phyloP scores from a whole-genome alignment of 1,140 invertebrate genomes.

The Phenacoccus solenopsis region DNA sequence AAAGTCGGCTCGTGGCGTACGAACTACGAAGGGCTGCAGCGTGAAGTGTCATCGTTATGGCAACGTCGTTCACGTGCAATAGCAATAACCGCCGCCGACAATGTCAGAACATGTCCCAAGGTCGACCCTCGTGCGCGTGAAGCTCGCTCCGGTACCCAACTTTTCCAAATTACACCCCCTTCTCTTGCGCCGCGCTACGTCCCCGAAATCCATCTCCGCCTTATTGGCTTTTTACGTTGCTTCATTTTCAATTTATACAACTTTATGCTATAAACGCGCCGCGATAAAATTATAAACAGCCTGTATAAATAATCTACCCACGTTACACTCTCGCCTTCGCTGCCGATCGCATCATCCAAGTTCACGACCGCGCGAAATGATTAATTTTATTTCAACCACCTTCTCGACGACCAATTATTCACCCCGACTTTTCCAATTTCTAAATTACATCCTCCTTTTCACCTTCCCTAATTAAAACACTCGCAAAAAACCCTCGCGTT shows the following conservation, averaged over 20 bases:
- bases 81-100: conserved; percentile 13
- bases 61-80: conserved; percentile 13
- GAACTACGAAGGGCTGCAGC: conserved; percentile 1
- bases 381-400: neutral
- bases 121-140: neutral
- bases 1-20: conserved; percentile 6
- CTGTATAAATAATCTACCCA: neutral
- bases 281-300: neutral
- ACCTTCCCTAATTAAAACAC: no score
- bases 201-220: neutral
- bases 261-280: neutral
- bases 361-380: neutral
- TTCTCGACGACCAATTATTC: neutral
- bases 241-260: neutral
- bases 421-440: neutral
- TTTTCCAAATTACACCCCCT: conserved; percentile 1
- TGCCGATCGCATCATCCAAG: no score
- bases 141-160: neutral
- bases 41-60: conserved; percentile 17
- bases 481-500: no score
- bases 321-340: no score
- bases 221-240: neutral
- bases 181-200: neutral
- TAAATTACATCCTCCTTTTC: no score
- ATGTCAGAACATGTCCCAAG: conserved; percentile 17